Conservation (phyloP, 2,888 invertebrate species). For the Nephrotoma guestfalica region DNA sequence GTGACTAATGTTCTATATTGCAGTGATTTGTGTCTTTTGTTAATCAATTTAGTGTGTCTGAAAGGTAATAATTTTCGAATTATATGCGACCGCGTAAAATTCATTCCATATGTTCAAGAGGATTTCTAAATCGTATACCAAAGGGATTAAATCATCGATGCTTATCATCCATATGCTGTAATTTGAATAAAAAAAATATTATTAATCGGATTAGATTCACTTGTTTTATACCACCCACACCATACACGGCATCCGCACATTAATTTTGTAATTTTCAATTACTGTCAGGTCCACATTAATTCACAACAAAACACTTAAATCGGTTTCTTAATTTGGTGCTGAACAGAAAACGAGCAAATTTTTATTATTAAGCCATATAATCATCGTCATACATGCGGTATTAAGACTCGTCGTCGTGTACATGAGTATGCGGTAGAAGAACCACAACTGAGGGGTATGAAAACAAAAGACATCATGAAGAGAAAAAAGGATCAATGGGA, state of each 20-base stretch:
- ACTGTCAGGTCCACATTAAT: not conserved
- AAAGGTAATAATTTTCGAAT: not conserved
- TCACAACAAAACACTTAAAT: not conserved
- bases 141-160: not conserved
- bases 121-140: not conserved
- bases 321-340: not conserved
- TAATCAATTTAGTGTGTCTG: not conserved
- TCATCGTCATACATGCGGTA: not conserved
- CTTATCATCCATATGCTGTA: not conserved
- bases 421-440: not conserved
- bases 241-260: not conserved
- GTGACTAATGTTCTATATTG: not conserved
- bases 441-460: not conserved
- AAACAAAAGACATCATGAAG: not conserved
- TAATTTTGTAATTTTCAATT: not conserved
- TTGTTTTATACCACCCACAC: not conserved
- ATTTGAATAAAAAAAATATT: not conserved
- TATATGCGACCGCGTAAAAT: not conserved
- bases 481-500: not conserved
- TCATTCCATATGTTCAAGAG: not conserved
- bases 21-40: not conserved
- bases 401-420: not conserved
- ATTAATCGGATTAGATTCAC: not conserved
- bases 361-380: not conserved
- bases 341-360: not conserved